Evolutionary conservation across 2,113 vertebrate species (phyloP).

Genomic region (Orthonyx spaldingii): DNA sequence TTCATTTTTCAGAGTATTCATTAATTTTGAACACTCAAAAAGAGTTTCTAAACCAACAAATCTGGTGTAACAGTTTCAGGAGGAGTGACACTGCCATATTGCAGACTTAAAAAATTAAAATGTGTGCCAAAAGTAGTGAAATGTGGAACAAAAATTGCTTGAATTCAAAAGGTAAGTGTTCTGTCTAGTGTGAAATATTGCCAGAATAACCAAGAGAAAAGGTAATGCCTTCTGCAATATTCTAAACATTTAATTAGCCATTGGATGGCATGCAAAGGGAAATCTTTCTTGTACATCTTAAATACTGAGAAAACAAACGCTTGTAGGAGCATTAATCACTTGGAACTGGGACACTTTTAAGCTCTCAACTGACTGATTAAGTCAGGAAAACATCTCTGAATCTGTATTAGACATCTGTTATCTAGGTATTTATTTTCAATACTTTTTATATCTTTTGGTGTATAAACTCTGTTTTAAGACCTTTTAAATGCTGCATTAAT

Average conservation of each 20-base stretch:
- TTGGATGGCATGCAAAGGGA: neutral
- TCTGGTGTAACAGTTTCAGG: neutral
- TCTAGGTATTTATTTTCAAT: neutral
- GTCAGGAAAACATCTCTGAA: neutral
- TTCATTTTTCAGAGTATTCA: neutral
- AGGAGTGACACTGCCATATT: neutral
- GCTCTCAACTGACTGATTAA: neutral
- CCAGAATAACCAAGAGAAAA: neutral
- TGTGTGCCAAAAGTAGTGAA: neutral
- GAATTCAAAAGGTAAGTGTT: neutral
- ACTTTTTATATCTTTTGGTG: neutral
- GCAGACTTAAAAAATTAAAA: neutral
- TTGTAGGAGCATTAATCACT: neutral
- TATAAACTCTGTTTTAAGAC: neutral
- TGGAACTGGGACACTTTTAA: neutral
- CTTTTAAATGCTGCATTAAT: neutral
- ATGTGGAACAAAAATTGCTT: neutral
- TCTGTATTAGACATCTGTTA: neutral
- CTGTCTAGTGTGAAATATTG: neutral
- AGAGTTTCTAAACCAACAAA: neutral
- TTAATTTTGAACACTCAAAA: neutral
- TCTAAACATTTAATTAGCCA: neutral
- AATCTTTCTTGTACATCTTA: neutral
- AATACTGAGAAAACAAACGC: neutral
- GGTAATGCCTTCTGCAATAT: neutral